Percentiles rank a stretch among this genome's conserved stretches.
phyloP scores from a whole-genome alignment of 2,113 vertebrate genomes.

The Gavia stellata region DNA sequence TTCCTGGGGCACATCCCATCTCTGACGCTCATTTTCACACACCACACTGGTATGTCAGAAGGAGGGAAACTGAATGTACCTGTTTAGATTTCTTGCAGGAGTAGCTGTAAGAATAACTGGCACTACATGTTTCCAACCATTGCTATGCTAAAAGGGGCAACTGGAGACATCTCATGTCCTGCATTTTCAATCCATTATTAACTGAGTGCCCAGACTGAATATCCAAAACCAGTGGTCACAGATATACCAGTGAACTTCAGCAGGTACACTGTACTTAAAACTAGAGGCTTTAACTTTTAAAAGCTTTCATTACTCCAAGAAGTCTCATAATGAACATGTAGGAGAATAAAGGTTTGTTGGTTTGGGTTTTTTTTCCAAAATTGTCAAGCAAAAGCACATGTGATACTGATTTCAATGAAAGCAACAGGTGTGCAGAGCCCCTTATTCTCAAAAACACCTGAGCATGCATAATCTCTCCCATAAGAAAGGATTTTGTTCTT shows the following conservation, averaged over 20 bases:
- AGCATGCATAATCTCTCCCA: background rate
- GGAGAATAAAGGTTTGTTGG: background rate
- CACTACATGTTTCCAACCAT: background rate
- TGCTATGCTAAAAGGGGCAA: background rate
- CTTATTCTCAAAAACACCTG: background rate
- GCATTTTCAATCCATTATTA: background rate
- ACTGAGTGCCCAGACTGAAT: background rate
- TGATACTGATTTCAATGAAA: background rate
- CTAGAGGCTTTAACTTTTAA: background rate
- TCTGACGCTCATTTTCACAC: accelerated
- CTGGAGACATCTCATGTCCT: background rate
- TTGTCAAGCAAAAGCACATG: background rate
- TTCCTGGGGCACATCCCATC: background rate
- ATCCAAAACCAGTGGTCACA: background rate
- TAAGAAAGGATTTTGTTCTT: background rate
- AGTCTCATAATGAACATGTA: background rate
- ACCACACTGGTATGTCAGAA: background rate
- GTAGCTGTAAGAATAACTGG: background rate
- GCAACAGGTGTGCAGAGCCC: background rate
- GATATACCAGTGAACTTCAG: background rate
- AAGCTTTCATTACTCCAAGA: background rate
- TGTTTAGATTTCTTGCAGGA: background rate
- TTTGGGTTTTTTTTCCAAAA: background rate
- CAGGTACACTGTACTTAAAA: background rate
- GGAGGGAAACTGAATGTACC: background rate